Base-by-base conservation (phyloP, 2,797 vertebrate genomes). In the Squalus acanthias region DNA sequence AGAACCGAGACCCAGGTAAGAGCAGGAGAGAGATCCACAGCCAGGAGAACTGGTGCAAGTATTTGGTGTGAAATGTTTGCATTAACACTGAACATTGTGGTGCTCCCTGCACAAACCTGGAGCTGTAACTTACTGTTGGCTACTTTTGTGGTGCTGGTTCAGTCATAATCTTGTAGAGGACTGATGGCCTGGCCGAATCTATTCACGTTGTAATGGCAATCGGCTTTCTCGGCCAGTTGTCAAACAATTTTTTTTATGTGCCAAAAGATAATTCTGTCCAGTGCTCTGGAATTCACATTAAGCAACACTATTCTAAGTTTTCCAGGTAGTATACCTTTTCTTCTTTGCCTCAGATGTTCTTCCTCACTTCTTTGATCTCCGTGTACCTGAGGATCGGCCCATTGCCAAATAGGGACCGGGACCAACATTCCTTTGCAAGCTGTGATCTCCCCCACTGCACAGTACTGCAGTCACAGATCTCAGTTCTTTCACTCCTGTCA, bases 11-110 rank as follows among this genome's bases (percentile, higher is more conserved):
- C 39, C 33, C n/a, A 46, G 91, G 63, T 39, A 65, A 93, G 91
- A 10, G 20, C 65, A 46, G 17, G 91, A 69, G n/a, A 63, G 57
- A 69, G n/a, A 39, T 46, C 39, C n/a, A 22, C 50, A 93, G 65
- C 4, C 6, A 20, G 91, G 65, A 69, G 22, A 69, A 67, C n/a
- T 93, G 65, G 91, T 69, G 91, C 91, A 93, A 93, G 22, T 93
- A 46, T 46, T 69, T 53, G 24, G 1, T 92, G 60, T 92, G 89
- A 92, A 92, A 92, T 93, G n/a, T 93, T 93, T 93, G n/a, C 57
- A 91, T 7, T 91, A 63, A 91, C 22, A 33, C n/a, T 69, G n/a
- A 46, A 85, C 82, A 85, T 85, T 39, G 39, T 29, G 39, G 5
- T 69, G 63, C 46, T 93, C n/a, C 91, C 82, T 22, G 82, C 50